Percentiles rank a stretch among this genome's conserved stretches.
These are phyloP conservation scores for Globodera rostochiensis DNA, from an alignment of 1,140 invertebrate genomes.

Conservation along the genomic window DNA sequence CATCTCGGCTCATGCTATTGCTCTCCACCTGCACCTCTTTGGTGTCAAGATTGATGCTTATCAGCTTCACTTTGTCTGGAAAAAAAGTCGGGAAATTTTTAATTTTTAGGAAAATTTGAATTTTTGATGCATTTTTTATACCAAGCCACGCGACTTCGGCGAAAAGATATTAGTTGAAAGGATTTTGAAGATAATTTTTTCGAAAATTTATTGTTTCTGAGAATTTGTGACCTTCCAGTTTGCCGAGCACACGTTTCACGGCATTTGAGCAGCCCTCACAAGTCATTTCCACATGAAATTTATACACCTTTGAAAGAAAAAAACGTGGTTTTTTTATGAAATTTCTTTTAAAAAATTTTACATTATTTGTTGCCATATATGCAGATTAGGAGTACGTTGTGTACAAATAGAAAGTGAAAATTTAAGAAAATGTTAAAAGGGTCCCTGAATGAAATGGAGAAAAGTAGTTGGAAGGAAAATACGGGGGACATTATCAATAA, in stretches of 20 bases:
- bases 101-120: background rate
- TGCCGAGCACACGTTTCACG: conserved; percentile 43
- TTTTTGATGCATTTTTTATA: background rate
- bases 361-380: no score
- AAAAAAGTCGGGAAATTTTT: background rate
- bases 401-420: no score
- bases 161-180: background rate
- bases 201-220: background rate
- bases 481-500: no score
- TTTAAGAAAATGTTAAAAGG: no score
- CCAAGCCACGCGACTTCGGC: background rate
- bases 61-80: conserved; percentile 49
- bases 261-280: conserved; percentile 54
- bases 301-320: conserved; percentile 22
- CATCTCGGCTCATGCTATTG: conserved; percentile 5
- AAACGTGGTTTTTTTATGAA: background rate
- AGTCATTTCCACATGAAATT: conserved; percentile 42
- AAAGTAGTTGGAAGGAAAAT: no score
- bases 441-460: no score
- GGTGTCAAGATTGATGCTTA: conserved; percentile 41
- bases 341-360: no score
- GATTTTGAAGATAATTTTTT: background rate
- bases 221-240: conserved; percentile 46
- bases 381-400: no score
- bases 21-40: conserved; percentile 47